Evolutionary conservation across 1,140 invertebrate species (phyloP).

Genomic region (Sitobion miscanthi): DNA sequence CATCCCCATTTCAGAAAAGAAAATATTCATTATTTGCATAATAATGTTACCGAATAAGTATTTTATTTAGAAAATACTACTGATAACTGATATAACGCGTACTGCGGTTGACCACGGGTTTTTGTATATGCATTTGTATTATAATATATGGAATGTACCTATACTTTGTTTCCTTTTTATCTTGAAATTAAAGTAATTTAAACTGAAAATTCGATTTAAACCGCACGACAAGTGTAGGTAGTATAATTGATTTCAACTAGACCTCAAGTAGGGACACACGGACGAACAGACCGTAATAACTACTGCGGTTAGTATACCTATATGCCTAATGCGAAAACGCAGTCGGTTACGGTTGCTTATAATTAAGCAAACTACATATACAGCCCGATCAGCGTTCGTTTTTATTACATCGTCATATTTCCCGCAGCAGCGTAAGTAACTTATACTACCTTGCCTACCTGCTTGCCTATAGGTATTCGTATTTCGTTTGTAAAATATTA

Average conservation of each 20-base stretch:
- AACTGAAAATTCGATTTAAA: neutral
- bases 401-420: neutral
- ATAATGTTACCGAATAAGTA: neutral
- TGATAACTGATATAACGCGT: neutral
- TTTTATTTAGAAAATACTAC: neutral
- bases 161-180: constrained; percentile 11
- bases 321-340: constrained; percentile 9
- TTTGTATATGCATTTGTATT: neutral
- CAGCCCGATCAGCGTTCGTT: neutral
- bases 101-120: neutral
- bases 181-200: neutral
- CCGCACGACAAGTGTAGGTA: neutral
- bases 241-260: constrained; percentile 12
- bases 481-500: constrained; percentile 23
- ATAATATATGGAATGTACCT: constrained; percentile 9
- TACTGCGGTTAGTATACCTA: neutral
- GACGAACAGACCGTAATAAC: neutral
- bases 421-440: neutral
- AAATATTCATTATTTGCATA: neutral
- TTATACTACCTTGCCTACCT: neutral
- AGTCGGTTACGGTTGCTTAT: neutral
- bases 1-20: neutral
- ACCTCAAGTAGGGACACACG: neutral
- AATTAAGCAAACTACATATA: neutral
- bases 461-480: neutral